Percentiles rank a stretch among this genome's conserved stretches.
Conservation (phyloP, 2,113 vertebrate species). For the Planiliza haematocheilus region DNA sequence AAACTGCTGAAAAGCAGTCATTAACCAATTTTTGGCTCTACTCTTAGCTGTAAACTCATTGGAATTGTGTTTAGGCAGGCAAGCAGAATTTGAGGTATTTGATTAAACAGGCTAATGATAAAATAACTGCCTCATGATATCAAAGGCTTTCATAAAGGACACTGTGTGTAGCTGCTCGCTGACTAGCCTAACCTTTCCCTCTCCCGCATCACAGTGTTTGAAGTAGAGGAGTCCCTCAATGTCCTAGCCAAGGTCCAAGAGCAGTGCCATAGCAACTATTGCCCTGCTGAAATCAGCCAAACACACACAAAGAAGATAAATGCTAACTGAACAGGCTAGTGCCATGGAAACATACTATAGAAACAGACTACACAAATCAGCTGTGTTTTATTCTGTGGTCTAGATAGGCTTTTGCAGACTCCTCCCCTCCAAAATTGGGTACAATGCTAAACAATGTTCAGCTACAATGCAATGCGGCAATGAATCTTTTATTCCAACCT, state of each 20-base stretch:
- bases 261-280: constrained; percentile 75
- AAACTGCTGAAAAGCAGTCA: not conserved
- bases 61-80: not conserved
- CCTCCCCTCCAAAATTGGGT: no score
- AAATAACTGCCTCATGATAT: not conserved
- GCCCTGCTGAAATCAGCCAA: constrained; percentile 42
- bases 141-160: not conserved
- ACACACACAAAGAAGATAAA: constrained; percentile 38
- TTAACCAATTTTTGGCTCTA: not conserved
- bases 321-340: constrained; percentile 43
- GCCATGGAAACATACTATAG: constrained; percentile 61
- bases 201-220: constrained; percentile 42
- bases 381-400: constrained; percentile 48
- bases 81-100: constrained; percentile 13
- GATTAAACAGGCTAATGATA: not conserved
- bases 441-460: constrained; percentile 30
- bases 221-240: constrained; percentile 56
- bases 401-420: constrained; percentile 44
- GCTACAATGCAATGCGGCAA: constrained; percentile 13
- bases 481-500: not conserved
- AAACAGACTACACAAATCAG: constrained; percentile 38
- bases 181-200: constrained; percentile 60
- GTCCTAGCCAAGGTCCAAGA: constrained; percentile 70
- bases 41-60: not conserved
- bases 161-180: constrained; percentile 35